A percentile compares a stretch with the other conserved stretches of the same genome.
phyloP scores from a whole-genome alignment of 2,888 invertebrate species.

The Synanthedon myopaeformis region DNA sequence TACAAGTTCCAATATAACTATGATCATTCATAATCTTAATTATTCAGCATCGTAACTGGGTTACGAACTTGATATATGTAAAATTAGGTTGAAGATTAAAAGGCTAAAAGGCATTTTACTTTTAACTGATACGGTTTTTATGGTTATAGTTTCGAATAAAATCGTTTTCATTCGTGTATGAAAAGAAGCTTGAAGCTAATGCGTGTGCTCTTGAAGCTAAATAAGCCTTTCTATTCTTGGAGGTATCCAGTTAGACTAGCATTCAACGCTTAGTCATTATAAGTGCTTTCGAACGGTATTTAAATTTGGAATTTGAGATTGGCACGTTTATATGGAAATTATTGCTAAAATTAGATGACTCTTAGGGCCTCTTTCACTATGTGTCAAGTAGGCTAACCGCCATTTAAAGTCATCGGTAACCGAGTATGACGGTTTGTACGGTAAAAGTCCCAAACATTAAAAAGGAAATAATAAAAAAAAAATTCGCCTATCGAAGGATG shows the following conservation, averaged over 20 bases:
- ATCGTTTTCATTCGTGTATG: constrained; percentile 8
- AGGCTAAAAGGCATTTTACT: not conserved
- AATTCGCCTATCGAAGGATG: no score
- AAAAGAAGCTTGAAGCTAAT: constrained; percentile 37
- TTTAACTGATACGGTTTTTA: not conserved
- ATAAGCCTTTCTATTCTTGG: constrained; percentile 22
- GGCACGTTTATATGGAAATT: no score
- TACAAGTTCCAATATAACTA: no score
- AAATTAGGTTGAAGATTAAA: not conserved
- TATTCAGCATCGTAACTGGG: no score
- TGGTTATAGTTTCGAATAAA: not conserved
- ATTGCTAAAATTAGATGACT: no score
- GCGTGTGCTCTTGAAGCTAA: constrained; percentile 12
- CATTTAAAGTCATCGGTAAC: no score
- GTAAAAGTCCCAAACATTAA: no score
- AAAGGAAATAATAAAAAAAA: no score
- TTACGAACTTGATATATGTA: not conserved
- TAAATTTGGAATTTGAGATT: not conserved
- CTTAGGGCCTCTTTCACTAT: no score
- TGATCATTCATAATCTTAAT: no score
- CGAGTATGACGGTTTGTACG: no score
- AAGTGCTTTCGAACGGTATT: not conserved
- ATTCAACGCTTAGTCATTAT: not conserved
- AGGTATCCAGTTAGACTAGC: constrained; percentile 14
- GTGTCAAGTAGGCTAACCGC: no score